Conservation (phyloP, 1,140 invertebrate species). For the Lordiphosa mommai region DNA sequence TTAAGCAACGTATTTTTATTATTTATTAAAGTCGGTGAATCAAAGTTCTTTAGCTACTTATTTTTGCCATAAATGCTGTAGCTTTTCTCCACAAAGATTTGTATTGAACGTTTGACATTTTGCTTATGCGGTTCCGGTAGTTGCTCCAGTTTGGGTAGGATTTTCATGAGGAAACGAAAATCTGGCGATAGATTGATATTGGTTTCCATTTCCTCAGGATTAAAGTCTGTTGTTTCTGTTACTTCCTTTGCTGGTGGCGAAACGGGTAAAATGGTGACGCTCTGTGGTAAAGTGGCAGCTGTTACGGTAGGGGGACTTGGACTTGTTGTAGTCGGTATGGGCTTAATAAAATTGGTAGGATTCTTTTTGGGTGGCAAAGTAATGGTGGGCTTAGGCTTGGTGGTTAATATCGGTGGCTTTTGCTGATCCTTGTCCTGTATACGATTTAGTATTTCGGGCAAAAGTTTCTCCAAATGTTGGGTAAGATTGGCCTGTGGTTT, state of each 20-base stretch:
- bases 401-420: slow-evolving; percentile 7
- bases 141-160: slow-evolving; percentile 67
- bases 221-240: neutral
- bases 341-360: slow-evolving; percentile 64
- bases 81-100: slow-evolving; percentile 70
- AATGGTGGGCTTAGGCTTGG: slow-evolving; percentile 41
- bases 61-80: slow-evolving; percentile 63
- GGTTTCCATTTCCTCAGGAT: slow-evolving; percentile 39
- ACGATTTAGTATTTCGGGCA: slow-evolving; percentile 64
- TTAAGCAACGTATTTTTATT: slow-evolving; percentile 49
- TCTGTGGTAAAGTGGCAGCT: slow-evolving; percentile 14
- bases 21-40: slow-evolving; percentile 31
- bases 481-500: slow-evolving; percentile 56
- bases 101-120: slow-evolving; percentile 70
- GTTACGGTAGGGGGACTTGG: neutral
- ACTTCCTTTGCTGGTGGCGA: slow-evolving; percentile 15
- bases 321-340: slow-evolving; percentile 9
- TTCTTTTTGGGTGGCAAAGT: slow-evolving; percentile 76
- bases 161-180: slow-evolving; percentile 76
- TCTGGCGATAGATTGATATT: slow-evolving; percentile 73
- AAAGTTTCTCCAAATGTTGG: slow-evolving; percentile 67
- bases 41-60: slow-evolving; percentile 31
- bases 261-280: slow-evolving; percentile 11
- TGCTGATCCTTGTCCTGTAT: slow-evolving; percentile 58
- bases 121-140: slow-evolving; percentile 72